Base-by-base conservation (phyloP, 2,888 invertebrate species). In the Epistrophe eligans region DNA sequence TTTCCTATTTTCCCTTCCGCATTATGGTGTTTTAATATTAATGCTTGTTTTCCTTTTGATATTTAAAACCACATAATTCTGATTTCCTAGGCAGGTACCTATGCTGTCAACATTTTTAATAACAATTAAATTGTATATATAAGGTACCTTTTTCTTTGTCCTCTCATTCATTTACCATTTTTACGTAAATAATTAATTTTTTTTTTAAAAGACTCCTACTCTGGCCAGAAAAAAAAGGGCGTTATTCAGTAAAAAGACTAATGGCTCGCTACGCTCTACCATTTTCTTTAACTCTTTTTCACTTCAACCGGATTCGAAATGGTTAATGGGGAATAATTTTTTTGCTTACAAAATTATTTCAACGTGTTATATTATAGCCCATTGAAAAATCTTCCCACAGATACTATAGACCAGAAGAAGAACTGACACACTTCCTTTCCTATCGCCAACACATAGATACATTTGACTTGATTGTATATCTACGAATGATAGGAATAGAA, bases 361-460 rank as follows among this genome's bases (percentile, higher is more conserved):
- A 64, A 45, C 74, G 70, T 57, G 50, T 17, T 38, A 9, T 24
- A 11, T 17, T 38, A 11, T 32, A 11, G 62, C 38, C n/a, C 32
- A 50, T 11, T 70, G 35, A 60, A 70, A 24, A 72, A 45, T 57
- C 58, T 57, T 71, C 57, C 19, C 70, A 72, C 38, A 48, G 32
- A 32, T 8, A 24, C 3, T 24, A 24, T 24, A 24, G 24, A 55
- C 55, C 9, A 48, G 19, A 64, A 19, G 19, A 66, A 50, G 40
- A 40, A 45, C 82, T 60, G 45, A 73, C 38, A 73, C 73, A 52
- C 32, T 73, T 55, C 38, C 24, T 24, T 24, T 24, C 24, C 52
- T 55, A 60, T 60, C 7, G 60, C 55, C 17, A 62, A 70, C 40
- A 52, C 62, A 24, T 24, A 79, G 57, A 66, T 73, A 74, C 38